Evolutionary conservation across 2,113 vertebrate genomes (phyloP), one percentile per base, ranked within the genome.

Genomic region (Platysteira castanea): DNA sequence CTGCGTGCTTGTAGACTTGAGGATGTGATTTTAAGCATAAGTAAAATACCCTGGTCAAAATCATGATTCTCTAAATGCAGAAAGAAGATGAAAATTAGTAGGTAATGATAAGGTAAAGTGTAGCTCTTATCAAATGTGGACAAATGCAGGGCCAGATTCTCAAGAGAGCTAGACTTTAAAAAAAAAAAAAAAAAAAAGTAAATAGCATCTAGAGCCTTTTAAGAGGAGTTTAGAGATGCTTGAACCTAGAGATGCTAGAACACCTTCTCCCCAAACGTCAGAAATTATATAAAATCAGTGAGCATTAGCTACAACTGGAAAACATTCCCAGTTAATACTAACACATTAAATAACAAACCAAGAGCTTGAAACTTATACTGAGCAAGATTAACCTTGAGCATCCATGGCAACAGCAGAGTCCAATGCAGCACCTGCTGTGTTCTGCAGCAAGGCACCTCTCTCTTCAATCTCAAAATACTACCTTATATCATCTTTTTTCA

Each of bases 171-270:
- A 10, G 6, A 46, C 19, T n/a, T n/a, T 52, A 27, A 52, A 22
- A 8, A 4, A 5, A 15, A 9, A 7, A 20, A 19, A 4, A 16
- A 2, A 9, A 57, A 46, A 0, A 54, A 7, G 4, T 24, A 77
- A 33, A 24, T 39, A 54, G 20, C 9, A 53, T 20, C n/a, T 41
- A 16, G 26, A 61, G 61, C 56, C 12, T 35, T 86, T 47, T 39
- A 42, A 77, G 5, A 35, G 35, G 21, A 49, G 1, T 70, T 53
- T 47, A 64, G 23, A 78, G 64, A 41, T 59, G 11, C 30, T 59
- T 89, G 77, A 81, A 67, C 24, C 8, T 20, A 27, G 11, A 68
- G 52, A 81, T 78, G 52, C 39, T 47, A 65, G 31, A 93, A 67
- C 42, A n/a, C 11, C 56, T 74, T 9, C 19, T 73, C 41, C 22